Evolutionary conservation across 2,113 vertebrate genomes (phyloP), one percentile per base, ranked within the genome.

Genomic region (Oenanthe melanoleuca): DNA sequence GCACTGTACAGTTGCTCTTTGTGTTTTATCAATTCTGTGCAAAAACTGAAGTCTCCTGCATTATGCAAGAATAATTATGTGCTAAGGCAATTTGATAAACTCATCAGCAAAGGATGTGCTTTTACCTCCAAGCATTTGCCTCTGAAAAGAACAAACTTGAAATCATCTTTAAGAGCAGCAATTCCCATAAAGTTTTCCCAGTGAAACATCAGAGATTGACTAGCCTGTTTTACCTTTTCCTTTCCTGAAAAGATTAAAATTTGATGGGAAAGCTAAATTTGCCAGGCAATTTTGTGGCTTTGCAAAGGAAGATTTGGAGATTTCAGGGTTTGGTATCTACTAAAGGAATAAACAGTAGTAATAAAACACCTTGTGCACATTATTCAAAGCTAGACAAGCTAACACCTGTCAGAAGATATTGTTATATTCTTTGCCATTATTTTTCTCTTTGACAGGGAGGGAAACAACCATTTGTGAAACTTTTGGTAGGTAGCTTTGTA

Each of bases 171-270:
- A 92, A 64, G 59, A 77, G 14, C 25, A 92, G 42, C n/a, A 86
- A 61, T 82, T 92, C 64, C 53, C 12, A 88, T 42, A 11, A 88
- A 90, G 63, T 83, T 86, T 87, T 92, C 82, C 79, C 88, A 89
- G 1, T 23, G 60, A 92, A 93, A 83, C 45, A 38, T 72, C 23
- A 67, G 49, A 60, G 53, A 61, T 16, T 88, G n/a, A 75, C 57
- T 65, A 89, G 64, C 25, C 31, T 53, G 78, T 22, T 85, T 53
- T 82, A 50, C 12, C 21, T 65, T 83, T 86, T 50, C 18, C 22
- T 80, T 57, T 65, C 45, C 16, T 55, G n/a, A 47, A 70, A 80
- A 78, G 77, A 86, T 59, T 69, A 20, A 77, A 59, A 45, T 77
- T 93, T 88, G 15, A 55, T 53, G 65, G 66, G 45, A n/a, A 88